Base-by-base conservation (phyloP, 2,888 invertebrate species). In the Epinotia bilunana region DNA sequence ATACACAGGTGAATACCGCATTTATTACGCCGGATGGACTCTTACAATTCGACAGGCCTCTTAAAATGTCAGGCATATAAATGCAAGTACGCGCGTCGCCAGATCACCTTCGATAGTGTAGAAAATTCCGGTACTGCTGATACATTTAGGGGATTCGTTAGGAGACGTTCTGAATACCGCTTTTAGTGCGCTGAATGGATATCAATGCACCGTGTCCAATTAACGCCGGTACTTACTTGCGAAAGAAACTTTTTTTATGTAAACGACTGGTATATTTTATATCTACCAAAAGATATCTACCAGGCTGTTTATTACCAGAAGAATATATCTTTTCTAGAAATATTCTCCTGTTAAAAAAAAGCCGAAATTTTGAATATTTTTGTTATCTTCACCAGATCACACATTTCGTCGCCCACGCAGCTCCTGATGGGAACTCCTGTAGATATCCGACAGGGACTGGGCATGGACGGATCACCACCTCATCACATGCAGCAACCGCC, bases 1-100 rank as follows among this genome's bases (percentile, higher is more conserved):
- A 84, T 97, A 94, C 89, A 96, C 95, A 85, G 95, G 95, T 84
- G 81, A 91, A 16, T n/a, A 33, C 33, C 7, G 57, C 57, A 39
- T 39, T 20, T 20, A 18, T 20, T 55, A 16, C 49, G 16, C 49
- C 16, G 49, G 1, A n/a, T 53, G 53, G 7, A 13, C n/a, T 53
- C 7, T 53, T 53, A n/a, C n/a, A 53, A 53, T 53, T 53, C n/a
- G n/a, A 0, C 1, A 53, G n/a, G 16, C 5, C 16, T 49, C 53
- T 6, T 53, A n/a, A n/a, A 53, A 53, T 53, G n/a, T 4, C 1
- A 6, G 49, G 16, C 33, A 39, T 39, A 39, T 0, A 39, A 39
- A 39, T 39, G 39, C 9, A 39, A 39, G 53, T 7, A 53, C n/a
- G 5, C 53, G 53, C n/a, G 13, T n/a, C 1, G n/a, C n/a, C n/a